phyloP scores from a whole-genome alignment of 2,113 vertebrate genomes.

The Malurus melanocephalus region DNA sequence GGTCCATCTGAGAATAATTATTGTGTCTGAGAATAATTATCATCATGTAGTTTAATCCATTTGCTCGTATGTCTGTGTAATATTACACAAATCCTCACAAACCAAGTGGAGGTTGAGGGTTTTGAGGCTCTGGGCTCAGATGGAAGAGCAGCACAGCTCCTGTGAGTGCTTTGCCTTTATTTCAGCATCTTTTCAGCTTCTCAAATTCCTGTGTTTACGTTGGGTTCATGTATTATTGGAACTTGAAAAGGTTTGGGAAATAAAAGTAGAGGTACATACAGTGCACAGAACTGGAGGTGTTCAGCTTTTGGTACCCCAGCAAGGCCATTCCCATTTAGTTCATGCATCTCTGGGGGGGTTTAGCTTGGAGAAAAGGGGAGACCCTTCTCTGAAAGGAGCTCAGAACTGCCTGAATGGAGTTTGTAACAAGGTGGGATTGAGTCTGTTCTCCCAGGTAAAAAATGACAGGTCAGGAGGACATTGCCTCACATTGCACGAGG shows the following conservation, averaged over 20 bases:
- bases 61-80: neutral
- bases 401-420: neutral
- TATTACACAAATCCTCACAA: neutral
- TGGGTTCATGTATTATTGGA: neutral
- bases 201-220: neutral
- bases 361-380: neutral
- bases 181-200: neutral
- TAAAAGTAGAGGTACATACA: no score
- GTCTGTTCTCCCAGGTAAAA: neutral
- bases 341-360: accelerated
- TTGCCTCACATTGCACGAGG: neutral
- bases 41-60: neutral
- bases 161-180: neutral
- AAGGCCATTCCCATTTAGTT: neutral
- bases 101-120: neutral
- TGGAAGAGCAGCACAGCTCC: neutral
- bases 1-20: conserved; percentile 18
- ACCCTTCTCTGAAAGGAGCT: neutral
- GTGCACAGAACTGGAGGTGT: neutral
- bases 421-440: neutral
- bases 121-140: neutral
- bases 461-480: neutral
- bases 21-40: neutral
- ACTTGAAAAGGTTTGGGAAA: neutral
- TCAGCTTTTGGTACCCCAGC: neutral